Base-by-base conservation (phyloP, 2,888 invertebrate genomes). In the Rhopalosiphum nymphaeae region DNA sequence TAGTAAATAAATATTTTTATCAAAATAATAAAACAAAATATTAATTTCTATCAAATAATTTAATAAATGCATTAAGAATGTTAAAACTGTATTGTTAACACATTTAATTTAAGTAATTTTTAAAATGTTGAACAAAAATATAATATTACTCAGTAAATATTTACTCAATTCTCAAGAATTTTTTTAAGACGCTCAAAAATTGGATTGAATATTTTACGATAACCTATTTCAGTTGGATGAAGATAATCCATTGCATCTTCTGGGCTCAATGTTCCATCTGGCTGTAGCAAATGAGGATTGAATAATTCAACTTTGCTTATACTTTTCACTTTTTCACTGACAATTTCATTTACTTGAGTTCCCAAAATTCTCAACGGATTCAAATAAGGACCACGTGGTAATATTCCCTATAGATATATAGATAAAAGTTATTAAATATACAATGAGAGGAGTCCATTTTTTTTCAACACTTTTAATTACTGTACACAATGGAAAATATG, bases 231-330 rank as follows among this genome's bases (percentile, higher is more conserved):
- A 3, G 98, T 98, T 94, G 98, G 97, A 95, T 98, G 97, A 91
- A 98, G 97, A 96, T 98, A 99, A 96, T 99, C 99, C 95, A 98
- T 97, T 98, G 99, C 98, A 96, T 99, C 98, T 95, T 97, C 97
- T 95, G 98, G 98, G 95, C 98, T 98, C 94, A 99, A 98, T 89
- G 97, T 97, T 9, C 98, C 98, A 96, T 98, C 98, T 90, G 97
- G 96, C 96, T 98, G 97, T 36, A 94, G 57, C 25, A 93, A 92
- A 67, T 94, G 42, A 78, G 89, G 46, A 57, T 56, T 91, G 26
- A 57, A 44, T 11, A 94, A 29, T 96, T 98, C 98, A 92, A 98
- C 97, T 96, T 97, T 97, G 95, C 97, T 96, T 95, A 97, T 96
- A 95, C 97, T 96, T 95, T 96, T 95, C 57, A 95, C 91, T 95